Conservation (phyloP, 2,888 invertebrate genomes). For the Drosophila fulvimacula region DNA sequence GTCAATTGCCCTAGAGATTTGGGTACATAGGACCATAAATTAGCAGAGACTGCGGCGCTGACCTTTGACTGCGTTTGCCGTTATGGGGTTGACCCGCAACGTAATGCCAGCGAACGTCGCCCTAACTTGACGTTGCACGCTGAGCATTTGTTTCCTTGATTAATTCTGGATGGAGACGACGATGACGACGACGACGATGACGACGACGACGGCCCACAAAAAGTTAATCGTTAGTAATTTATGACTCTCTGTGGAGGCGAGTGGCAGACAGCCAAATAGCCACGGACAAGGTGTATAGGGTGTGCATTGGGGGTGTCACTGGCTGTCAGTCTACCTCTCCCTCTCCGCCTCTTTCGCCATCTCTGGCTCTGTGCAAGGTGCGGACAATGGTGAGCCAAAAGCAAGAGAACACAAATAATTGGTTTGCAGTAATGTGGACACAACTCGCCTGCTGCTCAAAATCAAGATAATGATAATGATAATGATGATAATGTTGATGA, state of each 20-base stretch:
- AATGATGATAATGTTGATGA: slow-evolving; percentile 1
- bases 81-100: slow-evolving; percentile 48
- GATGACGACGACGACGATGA: slow-evolving; percentile 19
- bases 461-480: slow-evolving; percentile 8
- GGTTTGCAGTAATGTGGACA: slow-evolving; percentile 42
- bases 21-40: slow-evolving; percentile 48
- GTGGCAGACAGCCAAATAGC: slow-evolving; percentile 23
- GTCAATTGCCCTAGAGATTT: slow-evolving; percentile 51
- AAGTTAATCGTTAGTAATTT: slow-evolving; percentile 79
- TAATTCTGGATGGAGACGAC: slow-evolving; percentile 46
- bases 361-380: slow-evolving; percentile 37
- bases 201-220: slow-evolving; percentile 48
- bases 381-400: slow-evolving; percentile 41
- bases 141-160: slow-evolving; percentile 65
- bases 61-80: slow-evolving; percentile 48
- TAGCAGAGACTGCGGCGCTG: slow-evolving; percentile 37
- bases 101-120: slow-evolving; percentile 7
- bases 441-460: slow-evolving; percentile 12
- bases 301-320: slow-evolving; percentile 7
- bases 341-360: not conserved
- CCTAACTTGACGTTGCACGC: slow-evolving; percentile 39
- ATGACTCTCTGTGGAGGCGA: slow-evolving; percentile 56
- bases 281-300: not conserved
- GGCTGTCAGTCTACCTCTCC: not conserved
- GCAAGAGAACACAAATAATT: slow-evolving; percentile 56